A percentile compares a stretch with the other conserved stretches of the same genome.
Conservation (phyloP, 2,797 vertebrate species). For the Enteromius treurensis region DNA sequence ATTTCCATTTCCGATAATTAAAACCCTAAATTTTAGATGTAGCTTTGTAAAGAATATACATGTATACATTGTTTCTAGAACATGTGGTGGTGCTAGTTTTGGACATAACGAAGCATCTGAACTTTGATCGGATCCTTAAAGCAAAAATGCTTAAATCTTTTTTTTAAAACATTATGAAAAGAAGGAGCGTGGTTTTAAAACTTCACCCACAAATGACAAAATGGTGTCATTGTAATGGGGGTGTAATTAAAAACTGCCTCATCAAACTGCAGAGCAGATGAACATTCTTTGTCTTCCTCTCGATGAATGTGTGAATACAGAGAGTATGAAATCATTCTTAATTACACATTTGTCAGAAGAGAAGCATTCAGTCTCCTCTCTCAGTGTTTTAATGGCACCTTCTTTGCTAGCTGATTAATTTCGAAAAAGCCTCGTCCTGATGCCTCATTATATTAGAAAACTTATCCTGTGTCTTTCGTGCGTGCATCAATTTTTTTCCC, state of each 20-base stretch:
- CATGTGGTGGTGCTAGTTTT: neutral
- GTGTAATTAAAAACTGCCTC: constrained; percentile 76
- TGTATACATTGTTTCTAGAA: neutral
- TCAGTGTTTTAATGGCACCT: constrained; percentile 69
- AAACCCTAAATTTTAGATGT: neutral
- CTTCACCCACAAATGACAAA: constrained; percentile 66
- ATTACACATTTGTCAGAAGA: constrained; percentile 85
- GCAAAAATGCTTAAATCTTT: neutral
- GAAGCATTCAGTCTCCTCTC: constrained; percentile 74
- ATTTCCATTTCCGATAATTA: neutral
- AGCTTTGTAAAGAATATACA: neutral
- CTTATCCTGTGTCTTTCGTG: constrained; percentile 64
- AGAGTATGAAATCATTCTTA: constrained; percentile 69
- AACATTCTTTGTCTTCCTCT: constrained; percentile 68
- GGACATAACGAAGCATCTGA: neutral
- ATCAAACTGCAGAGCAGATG: constrained; percentile 64
- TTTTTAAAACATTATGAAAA: constrained; percentile 69
- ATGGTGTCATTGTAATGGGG: constrained; percentile 70
- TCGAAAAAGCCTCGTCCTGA: constrained; percentile 72
- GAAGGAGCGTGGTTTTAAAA: constrained; percentile 64
- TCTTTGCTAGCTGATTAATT: constrained; percentile 74
- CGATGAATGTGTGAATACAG: constrained; percentile 68
- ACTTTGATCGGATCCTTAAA: constrained; percentile 23
- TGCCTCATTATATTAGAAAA: constrained; percentile 78
- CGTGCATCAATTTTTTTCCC: constrained; percentile 65